Evolutionary conservation across 2,797 vertebrate species (phyloP).

Genomic region (Babyrousa celebensis): DNA sequence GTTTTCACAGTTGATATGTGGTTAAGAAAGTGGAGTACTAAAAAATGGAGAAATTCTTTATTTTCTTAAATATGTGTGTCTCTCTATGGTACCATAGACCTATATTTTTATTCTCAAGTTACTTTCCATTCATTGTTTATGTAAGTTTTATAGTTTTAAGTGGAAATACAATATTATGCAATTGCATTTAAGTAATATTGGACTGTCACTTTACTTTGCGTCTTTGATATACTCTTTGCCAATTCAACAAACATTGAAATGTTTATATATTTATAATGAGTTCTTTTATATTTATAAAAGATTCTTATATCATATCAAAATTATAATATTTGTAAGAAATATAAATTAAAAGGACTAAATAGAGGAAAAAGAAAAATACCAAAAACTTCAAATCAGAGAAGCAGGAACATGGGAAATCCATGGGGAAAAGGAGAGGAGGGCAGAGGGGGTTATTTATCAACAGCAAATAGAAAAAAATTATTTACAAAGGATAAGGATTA

Average conservation of each 20-base stretch:
- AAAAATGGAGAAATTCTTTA: not conserved
- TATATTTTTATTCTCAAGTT: not conserved
- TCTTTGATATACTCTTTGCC: not conserved
- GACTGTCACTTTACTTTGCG: not conserved
- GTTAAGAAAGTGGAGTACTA: not conserved
- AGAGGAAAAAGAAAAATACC: not conserved
- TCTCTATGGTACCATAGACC: not conserved
- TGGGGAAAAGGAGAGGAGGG: rapidly evolving
- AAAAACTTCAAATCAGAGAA: not conserved
- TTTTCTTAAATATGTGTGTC: not conserved
- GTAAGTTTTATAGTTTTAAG: not conserved
- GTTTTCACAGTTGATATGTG: not conserved
- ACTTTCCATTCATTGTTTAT: not conserved
- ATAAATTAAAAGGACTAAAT: not conserved
- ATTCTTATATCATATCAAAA: no score
- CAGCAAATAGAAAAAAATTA: not conserved
- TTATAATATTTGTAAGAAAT: not conserved
- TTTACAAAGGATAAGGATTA: not conserved
- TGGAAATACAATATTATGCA: slow-evolving; percentile 13
- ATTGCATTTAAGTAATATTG: not conserved
- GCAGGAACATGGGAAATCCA: not conserved
- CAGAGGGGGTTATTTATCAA: not conserved
- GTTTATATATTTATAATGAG: no score
- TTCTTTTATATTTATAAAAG: no score
- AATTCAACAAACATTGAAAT: not conserved